These are phyloP conservation scores for Limnodromus scolopaceus DNA, from an alignment of 2,797 vertebrate genomes.

Conservation along the genomic window DNA sequence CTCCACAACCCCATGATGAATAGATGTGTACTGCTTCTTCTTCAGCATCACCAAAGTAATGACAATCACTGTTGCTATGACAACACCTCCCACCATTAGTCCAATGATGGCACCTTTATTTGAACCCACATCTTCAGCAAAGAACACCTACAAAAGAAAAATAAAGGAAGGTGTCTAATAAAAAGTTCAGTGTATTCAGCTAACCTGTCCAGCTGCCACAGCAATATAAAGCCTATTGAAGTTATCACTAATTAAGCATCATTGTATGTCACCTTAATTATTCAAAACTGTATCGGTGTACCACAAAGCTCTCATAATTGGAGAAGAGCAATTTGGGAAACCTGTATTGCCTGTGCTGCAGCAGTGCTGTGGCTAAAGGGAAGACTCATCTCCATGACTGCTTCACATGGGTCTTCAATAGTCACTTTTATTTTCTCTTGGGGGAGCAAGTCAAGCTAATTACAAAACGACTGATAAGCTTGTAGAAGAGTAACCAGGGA, in stretches of 20 bases:
- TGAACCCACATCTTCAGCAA: constrained; percentile 92
- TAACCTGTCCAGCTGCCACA: background rate
- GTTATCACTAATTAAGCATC: background rate
- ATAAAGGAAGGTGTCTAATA: background rate
- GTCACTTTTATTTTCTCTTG: background rate
- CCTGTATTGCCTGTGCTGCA: background rate
- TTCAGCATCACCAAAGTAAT: constrained; percentile 99
- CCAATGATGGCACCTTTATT: constrained; percentile 99
- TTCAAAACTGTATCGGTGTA: background rate
- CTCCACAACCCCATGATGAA: constrained; percentile 98
- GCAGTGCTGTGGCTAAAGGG: background rate
- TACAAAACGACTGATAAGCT: background rate
- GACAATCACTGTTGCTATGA: constrained; percentile 98
- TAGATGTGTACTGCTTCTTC: constrained; percentile 99
- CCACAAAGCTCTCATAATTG: background rate
- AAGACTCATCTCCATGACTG: background rate
- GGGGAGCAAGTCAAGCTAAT: background rate
- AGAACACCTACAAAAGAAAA: constrained; percentile 83
- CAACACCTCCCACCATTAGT: constrained; percentile 97
- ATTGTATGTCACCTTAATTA: background rate
- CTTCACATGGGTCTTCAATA: background rate
- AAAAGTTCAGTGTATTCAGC: background rate
- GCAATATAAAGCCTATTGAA: background rate
- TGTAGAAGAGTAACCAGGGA: background rate
- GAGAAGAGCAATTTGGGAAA: background rate